These are phyloP conservation scores for Tauraco erythrolophus DNA, from an alignment of 2,113 vertebrate species.

Conservation along the genomic window DNA sequence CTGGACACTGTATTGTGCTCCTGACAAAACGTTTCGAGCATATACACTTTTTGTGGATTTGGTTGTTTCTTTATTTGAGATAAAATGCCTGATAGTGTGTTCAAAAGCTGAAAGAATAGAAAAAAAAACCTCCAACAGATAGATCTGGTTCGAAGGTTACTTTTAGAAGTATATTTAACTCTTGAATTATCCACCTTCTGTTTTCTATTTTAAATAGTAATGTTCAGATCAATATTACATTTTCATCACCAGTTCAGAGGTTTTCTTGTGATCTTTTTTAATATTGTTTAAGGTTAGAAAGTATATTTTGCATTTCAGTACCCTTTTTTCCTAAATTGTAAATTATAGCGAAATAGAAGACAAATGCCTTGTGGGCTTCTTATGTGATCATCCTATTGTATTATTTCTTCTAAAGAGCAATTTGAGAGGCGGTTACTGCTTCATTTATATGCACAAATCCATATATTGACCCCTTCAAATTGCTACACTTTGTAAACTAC, in stretches of 20 bases:
- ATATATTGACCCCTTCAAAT: slow-evolving; percentile 10
- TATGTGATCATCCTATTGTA: not conserved
- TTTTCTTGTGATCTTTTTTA: not conserved
- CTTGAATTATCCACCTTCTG: not conserved
- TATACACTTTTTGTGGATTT: not conserved
- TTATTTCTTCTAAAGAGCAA: not conserved
- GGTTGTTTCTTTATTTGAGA: not conserved
- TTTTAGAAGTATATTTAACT: not conserved
- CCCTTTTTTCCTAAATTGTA: not conserved
- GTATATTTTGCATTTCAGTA: not conserved
- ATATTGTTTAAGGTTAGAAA: not conserved
- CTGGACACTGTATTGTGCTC: not conserved
- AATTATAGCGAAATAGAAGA: not conserved
- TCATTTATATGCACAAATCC: not conserved
- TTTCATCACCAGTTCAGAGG: not conserved
- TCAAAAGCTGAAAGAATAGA: not conserved
- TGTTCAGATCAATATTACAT: not conserved
- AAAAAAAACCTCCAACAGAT: not conserved
- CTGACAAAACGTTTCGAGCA: not conserved
- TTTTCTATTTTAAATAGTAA: not conserved
- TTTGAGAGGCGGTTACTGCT: not conserved
- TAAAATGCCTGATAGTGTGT: not conserved
- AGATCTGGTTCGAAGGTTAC: not conserved
- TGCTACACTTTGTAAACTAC: not conserved
- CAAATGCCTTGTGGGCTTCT: not conserved